A percentile compares a stretch with the other conserved stretches of the same genome.
phyloP scores from a whole-genome alignment of 2,888 invertebrate species.

The Pyrrhosoma nymphula region DNA sequence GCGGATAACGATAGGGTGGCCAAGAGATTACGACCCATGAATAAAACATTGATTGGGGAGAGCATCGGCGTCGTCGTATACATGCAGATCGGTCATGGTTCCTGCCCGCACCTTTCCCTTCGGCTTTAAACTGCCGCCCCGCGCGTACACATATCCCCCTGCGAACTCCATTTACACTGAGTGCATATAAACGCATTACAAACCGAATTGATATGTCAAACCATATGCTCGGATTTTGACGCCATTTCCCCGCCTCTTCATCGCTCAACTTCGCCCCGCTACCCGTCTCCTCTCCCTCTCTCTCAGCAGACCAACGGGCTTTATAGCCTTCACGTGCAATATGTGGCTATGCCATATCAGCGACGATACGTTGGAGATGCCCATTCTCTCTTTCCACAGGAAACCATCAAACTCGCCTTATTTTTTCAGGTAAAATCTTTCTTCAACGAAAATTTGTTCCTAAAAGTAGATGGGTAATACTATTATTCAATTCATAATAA shows the following conservation, averaged over 20 bases:
- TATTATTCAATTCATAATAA: too few relatives aligned
- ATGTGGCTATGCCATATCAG: not conserved
- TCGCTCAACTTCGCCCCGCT: constrained; percentile 15
- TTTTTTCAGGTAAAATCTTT: too few relatives aligned
- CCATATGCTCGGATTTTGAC: constrained; percentile 55
- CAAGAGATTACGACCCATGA: constrained; percentile 45
- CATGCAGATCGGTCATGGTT: constrained; percentile 61
- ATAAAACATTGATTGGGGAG: constrained; percentile 35
- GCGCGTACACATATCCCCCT: not conserved
- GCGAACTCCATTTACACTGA: constrained; percentile 28
- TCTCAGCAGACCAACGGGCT: not conserved
- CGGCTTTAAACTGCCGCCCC: not conserved
- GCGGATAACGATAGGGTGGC: not conserved
- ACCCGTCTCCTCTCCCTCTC: not conserved
- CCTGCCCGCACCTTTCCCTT: not conserved
- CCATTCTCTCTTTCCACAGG: too few relatives aligned
- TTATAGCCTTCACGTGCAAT: not conserved
- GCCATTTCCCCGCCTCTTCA: not conserved
- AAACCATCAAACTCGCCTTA: too few relatives aligned
- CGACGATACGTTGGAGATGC: not conserved
- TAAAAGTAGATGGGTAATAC: too few relatives aligned
- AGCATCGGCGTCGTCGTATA: not conserved
- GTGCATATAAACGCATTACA: constrained; percentile 65
- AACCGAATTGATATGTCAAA: constrained; percentile 65
- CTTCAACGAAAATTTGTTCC: too few relatives aligned